Evolutionary conservation across 1,140 invertebrate genomes (phyloP).

Genomic region (Eciton burchellii): DNA sequence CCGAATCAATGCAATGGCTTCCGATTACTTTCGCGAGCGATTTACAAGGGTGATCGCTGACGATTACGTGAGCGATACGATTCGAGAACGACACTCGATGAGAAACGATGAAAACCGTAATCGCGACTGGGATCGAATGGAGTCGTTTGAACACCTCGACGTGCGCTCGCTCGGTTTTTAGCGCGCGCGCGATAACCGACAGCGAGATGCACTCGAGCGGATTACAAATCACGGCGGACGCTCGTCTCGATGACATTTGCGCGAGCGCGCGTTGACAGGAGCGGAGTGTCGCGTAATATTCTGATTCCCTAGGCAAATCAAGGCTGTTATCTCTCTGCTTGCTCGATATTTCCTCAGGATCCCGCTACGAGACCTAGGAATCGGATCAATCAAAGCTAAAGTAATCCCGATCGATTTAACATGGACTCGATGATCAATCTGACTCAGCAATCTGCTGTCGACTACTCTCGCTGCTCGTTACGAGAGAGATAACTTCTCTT

Average conservation of each 20-base stretch:
- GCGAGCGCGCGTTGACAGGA: background rate
- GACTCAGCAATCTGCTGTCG: no score
- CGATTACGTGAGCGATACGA: background rate
- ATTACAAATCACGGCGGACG: slow-evolving; percentile 16
- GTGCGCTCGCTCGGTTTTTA: slow-evolving; percentile 6
- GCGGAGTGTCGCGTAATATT: slow-evolving; percentile 15
- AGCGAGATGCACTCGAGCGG: background rate
- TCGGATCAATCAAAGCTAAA: no score
- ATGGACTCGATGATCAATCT: no score
- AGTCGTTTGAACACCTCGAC: background rate
- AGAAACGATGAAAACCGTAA: background rate
- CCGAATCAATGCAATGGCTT: slow-evolving; percentile 24
- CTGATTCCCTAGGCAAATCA: slow-evolving; percentile 7
- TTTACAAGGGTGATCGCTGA: slow-evolving; percentile 24
- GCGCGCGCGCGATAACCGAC: background rate
- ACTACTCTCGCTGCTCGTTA: no score
- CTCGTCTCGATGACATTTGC: slow-evolving; percentile 3
- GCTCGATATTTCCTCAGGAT: background rate
- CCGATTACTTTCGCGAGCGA: slow-evolving; percentile 18
- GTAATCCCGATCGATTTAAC: no score
- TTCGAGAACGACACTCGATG: background rate
- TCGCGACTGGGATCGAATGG: background rate
- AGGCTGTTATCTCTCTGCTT: background rate
- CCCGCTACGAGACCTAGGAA: background rate
- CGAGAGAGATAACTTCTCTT: no score